These are phyloP conservation scores for Aptenodytes patagonicus DNA, from an alignment of 2,113 vertebrate genomes.

Conservation along the genomic window DNA sequence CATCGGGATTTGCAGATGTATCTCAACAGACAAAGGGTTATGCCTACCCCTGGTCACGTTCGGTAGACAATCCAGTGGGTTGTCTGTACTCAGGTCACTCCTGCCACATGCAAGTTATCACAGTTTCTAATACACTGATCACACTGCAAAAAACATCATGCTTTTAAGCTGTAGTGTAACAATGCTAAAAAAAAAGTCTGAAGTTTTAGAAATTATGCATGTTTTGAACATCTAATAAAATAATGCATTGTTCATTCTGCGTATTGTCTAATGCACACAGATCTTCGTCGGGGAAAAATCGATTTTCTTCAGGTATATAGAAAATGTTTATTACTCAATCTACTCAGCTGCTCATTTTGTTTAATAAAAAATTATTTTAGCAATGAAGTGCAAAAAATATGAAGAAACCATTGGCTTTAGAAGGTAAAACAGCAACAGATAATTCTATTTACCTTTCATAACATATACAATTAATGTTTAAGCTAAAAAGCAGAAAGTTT, in stretches of 20 bases:
- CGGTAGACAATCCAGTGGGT: neutral
- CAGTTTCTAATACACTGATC: neutral
- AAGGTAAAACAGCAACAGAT: neutral
- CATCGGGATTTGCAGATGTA: neutral
- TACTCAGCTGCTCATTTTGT: neutral
- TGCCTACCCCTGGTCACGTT: accelerated
- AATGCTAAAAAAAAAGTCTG: neutral
- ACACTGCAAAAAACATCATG: neutral
- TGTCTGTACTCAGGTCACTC: neutral
- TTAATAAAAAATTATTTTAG: neutral
- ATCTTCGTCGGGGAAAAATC: neutral
- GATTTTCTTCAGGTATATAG: neutral
- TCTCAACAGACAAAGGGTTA: neutral
- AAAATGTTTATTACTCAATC: neutral
- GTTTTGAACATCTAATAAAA: neutral
- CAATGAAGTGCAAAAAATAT: neutral
- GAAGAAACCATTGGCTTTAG: neutral
- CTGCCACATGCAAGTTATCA: neutral
- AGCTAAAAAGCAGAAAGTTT: neutral
- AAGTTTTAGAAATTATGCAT: neutral
- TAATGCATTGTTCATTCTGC: neutral
- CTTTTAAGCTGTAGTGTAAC: neutral
- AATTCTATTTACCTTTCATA: neutral
- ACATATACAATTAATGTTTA: neutral
- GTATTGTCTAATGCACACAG: neutral